Conservation (phyloP, 2,888 invertebrate species). For the Andrena bucephala region DNA sequence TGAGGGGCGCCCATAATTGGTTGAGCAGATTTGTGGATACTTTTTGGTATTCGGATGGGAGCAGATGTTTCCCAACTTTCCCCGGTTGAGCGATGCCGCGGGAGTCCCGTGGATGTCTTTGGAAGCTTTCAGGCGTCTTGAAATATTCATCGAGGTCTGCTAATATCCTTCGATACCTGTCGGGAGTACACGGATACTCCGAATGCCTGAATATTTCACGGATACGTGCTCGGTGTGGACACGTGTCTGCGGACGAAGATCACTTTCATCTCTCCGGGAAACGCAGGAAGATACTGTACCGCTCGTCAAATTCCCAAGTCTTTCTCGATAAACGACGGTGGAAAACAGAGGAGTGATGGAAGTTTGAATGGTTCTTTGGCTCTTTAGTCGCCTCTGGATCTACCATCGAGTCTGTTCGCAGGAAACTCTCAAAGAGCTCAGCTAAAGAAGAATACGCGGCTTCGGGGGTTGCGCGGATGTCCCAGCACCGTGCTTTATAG, state of each 20-base stretch:
- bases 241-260: neutral
- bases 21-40: neutral
- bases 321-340: no score
- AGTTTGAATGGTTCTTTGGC: neutral
- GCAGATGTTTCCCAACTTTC: conserved; percentile 6
- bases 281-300: no score
- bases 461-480: conserved; percentile 28
- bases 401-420: neutral
- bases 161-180: conserved; percentile 40
- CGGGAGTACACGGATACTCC: neutral
- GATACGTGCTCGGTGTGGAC: neutral
- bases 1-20: neutral
- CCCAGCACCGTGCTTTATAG: conserved; percentile 46
- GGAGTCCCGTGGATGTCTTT: conserved; percentile 18
- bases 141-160: conserved; percentile 49
- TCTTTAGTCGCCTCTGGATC: neutral
- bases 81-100: neutral
- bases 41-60: conserved; percentile 16
- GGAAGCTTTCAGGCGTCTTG: conserved; percentile 42
- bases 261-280: no score
- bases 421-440: no score
- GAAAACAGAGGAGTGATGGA: no score
- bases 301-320: no score
- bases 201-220: conserved; percentile 29
- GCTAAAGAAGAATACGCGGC: neutral